These are phyloP conservation scores for Leptosomus discolor DNA, from an alignment of 2,113 vertebrate species.

Conservation along the genomic window DNA sequence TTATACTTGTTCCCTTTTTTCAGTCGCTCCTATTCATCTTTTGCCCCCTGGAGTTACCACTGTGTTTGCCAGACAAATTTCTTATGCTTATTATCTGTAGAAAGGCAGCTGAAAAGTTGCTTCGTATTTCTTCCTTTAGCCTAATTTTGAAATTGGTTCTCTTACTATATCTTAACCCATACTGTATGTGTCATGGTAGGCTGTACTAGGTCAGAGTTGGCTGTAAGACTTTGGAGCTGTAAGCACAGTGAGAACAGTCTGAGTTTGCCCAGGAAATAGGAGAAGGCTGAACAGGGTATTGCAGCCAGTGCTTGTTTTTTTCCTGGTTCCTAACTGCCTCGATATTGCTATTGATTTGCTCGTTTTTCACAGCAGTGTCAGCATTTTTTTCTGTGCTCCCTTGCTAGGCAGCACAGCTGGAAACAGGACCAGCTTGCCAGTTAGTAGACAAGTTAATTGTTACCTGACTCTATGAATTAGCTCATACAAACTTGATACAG, in stretches of 20 bases:
- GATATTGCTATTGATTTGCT: not conserved
- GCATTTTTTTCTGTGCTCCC: not conserved
- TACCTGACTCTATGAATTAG: not conserved
- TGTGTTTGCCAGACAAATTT: not conserved
- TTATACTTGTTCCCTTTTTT: not conserved
- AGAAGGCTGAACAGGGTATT: not conserved
- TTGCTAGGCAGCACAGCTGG: not conserved
- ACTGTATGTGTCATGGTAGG: not conserved
- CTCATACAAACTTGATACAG: not conserved
- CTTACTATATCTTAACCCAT: not conserved
- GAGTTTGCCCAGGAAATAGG: not conserved
- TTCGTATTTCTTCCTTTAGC: conserved; percentile 27
- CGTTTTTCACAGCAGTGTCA: not conserved
- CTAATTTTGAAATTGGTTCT: conserved; percentile 31
- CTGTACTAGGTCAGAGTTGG: conserved; percentile 4
- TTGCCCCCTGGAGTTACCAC: not conserved
- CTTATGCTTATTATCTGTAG: not conserved
- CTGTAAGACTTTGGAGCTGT: not conserved
- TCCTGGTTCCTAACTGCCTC: not conserved
- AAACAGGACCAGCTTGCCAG: not conserved
- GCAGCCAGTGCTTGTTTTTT: not conserved
- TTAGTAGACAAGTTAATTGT: not conserved
- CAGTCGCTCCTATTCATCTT: not conserved
- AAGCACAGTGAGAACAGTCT: not conserved
- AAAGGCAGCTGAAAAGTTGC: conserved; percentile 26